These are phyloP conservation scores for Perizoma flavofasciatum DNA, from an alignment of 2,888 invertebrate species.

Conservation along the genomic window DNA sequence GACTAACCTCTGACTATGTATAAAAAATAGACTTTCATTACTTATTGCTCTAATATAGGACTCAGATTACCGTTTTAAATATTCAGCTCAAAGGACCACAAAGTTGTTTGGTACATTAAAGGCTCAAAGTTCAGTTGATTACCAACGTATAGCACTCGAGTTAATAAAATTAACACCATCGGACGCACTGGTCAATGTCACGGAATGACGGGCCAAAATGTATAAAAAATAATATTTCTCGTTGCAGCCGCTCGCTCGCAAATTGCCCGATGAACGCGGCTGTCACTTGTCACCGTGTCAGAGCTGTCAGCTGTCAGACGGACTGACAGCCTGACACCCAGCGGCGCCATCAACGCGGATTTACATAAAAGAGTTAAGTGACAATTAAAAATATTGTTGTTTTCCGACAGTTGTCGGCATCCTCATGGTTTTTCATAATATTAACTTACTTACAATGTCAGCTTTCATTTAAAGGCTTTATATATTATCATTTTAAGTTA, in stretches of 20 bases:
- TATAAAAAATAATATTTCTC: conserved; percentile 57
- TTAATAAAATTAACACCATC: conserved; percentile 33
- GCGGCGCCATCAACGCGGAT: conserved; percentile 64
- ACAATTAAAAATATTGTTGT: conserved; percentile 66
- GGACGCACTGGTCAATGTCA: conserved; percentile 33
- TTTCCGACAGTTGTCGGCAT: conserved; percentile 38
- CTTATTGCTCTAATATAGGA: too few species aligned
- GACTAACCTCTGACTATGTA: too few species aligned
- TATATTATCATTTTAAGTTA: too few species aligned
- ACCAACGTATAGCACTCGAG: not conserved
- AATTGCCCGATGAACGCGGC: conserved; percentile 69
- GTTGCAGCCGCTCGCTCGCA: conserved; percentile 61
- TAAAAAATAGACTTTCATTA: too few species aligned
- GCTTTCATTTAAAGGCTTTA: too few species aligned
- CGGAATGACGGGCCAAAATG: conserved; percentile 44
- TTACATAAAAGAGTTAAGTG: conserved; percentile 75
- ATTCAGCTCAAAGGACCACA: too few species aligned
- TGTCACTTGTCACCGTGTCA: conserved; percentile 73
- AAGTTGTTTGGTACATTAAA: too few species aligned
- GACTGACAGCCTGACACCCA: conserved; percentile 53
- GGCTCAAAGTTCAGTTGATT: not conserved
- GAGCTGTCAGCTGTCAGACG: conserved; percentile 55
- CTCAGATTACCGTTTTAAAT: too few species aligned
- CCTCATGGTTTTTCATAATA: conserved; percentile 25
- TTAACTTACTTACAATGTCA: conserved; percentile 6